Evolutionary conservation across 2,888 invertebrate genomes (phyloP).

Genomic region (Catocala nupta): DNA sequence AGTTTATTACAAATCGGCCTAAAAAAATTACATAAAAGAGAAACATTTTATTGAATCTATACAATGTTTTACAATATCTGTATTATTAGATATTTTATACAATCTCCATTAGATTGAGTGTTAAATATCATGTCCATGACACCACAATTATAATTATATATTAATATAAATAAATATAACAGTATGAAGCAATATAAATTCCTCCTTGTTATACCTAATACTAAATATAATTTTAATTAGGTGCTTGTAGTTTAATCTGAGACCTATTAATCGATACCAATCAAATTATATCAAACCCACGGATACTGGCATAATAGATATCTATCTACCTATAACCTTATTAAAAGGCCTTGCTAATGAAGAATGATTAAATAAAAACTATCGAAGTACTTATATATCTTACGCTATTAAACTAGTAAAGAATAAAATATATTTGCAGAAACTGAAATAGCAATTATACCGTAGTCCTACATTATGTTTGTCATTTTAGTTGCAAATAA

Average conservation of each 20-base stretch:
- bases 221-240: neutral
- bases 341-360: too few species aligned
- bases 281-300: too few species aligned
- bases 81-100: slow-evolving; percentile 44
- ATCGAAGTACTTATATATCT: too few species aligned
- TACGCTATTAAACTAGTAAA: too few species aligned
- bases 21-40: neutral
- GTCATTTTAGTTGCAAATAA: too few species aligned
- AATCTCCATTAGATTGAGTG: slow-evolving; percentile 48
- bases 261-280: neutral
- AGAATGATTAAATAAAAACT: too few species aligned
- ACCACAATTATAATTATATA: slow-evolving; percentile 36
- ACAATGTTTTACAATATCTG: slow-evolving; percentile 44
- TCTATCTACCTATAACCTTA: too few species aligned
- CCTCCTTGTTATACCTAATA: neutral
- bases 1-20: neutral
- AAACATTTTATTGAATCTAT: neutral
- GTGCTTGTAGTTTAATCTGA: neutral
- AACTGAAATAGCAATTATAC: too few species aligned
- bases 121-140: slow-evolving; percentile 49
- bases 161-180: slow-evolving; percentile 25
- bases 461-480: too few species aligned
- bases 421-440: too few species aligned
- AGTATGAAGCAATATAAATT: slow-evolving; percentile 4
- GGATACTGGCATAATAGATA: too few species aligned